Base-by-base conservation (phyloP, 2,888 invertebrate genomes). In the Ametastegia equiseti region DNA sequence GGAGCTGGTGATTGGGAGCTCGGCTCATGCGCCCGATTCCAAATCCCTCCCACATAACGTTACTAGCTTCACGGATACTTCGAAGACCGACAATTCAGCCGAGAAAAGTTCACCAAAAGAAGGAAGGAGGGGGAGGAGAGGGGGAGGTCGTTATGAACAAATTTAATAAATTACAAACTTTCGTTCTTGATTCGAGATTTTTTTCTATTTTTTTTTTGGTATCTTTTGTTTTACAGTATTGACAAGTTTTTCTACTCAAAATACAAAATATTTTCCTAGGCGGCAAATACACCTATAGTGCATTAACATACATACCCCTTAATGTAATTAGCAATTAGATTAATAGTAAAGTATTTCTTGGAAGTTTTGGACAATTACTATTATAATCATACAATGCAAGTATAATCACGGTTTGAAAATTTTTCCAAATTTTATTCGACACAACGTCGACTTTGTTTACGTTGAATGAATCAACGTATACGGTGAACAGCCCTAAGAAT, bases 1-100 rank as follows among this genome's bases (percentile, higher is more conserved):
- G 78, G 78, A 78, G 78, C 78, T 78, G 78, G 30, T 78, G 78
- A 78, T 78, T 33, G 78, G 78, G 78, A 78, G 78, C 78, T 78
- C 63, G 78, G 45, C 78, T 78, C 78, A 78, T 78, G 78, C 78
- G 78, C 78, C 30, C 78, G 63, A 78, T 78, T 42, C 60, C 42
- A 60, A 78, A 78, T 78, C 78, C 78, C 78, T 78, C 78, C 78
- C 78, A 78, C 78, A 60, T 42, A 27, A 78, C 60, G 63, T 67
- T 5, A 15, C 47, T 15, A 2, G 30, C 45, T n/a, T n/a, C n/a
- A 71, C 63, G 33, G 7, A 15, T 33, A n/a, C 63, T 19, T 42
- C n/a, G 71, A 11, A n/a, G 1, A 1, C 13, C 27, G n/a, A 47
- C 1, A n/a, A 71, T 60, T 60, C 30, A 1, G 0, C 5, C 0